phyloP scores from a whole-genome alignment of 1,140 invertebrate genomes.

The Cydia pomonella region DNA sequence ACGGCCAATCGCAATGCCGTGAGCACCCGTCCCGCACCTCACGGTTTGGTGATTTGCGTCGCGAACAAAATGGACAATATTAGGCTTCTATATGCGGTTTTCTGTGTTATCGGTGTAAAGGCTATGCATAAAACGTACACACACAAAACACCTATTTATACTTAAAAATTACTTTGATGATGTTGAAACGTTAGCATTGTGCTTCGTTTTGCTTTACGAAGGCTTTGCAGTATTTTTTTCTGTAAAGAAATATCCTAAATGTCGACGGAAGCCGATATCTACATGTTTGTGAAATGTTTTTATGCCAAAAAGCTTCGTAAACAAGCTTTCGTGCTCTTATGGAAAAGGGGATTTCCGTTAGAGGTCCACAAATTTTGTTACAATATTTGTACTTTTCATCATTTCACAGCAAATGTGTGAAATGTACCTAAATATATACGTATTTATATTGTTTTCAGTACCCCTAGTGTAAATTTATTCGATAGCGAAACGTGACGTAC shows the following conservation, averaged over 20 bases:
- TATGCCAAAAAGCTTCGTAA: constrained; percentile 20
- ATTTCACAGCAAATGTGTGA: neutral
- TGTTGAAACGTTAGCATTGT: neutral
- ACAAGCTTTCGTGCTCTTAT: constrained; percentile 10
- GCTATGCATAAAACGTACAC: too few species aligned
- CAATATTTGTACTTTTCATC: neutral
- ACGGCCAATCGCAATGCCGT: too few species aligned
- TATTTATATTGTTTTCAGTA: too few species aligned
- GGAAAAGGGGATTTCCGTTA: neutral
- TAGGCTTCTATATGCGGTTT: too few species aligned
- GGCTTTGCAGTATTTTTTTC: neutral
- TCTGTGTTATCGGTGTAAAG: too few species aligned
- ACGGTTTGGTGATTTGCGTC: too few species aligned
- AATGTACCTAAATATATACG: neutral
- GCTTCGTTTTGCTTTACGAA: neutral
- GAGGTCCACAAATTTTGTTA: neutral
- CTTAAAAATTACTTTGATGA: neutral
- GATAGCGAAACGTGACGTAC: too few species aligned
- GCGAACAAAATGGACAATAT: too few species aligned
- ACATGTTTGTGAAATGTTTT: constrained; percentile 21
- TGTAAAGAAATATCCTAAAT: neutral
- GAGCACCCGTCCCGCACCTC: too few species aligned
- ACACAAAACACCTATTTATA: neutral
- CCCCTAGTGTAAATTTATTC: too few species aligned
- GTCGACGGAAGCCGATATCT: neutral